Evolutionary conservation across 2,113 vertebrate genomes (phyloP).

Genomic region (Scytalopus superciliaris): DNA sequence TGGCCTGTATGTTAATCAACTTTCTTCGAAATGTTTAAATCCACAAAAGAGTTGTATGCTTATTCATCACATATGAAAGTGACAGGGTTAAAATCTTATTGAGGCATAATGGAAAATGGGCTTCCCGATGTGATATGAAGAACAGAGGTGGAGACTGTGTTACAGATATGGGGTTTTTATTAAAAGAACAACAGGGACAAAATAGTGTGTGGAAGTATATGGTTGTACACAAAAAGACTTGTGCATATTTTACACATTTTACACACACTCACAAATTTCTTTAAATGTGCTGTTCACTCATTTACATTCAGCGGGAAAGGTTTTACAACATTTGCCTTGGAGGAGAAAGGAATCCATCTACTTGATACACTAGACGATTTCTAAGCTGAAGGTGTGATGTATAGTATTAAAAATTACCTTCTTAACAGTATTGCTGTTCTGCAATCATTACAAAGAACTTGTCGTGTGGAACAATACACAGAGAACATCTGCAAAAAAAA

Average conservation of each 20-base stretch:
- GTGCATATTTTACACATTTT: background rate
- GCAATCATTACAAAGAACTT: background rate
- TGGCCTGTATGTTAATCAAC: background rate
- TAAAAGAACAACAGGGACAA: background rate
- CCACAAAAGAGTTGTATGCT: background rate
- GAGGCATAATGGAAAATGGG: background rate
- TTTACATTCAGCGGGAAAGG: background rate
- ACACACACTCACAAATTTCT: background rate
- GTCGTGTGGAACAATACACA: background rate
- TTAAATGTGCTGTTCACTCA: background rate
- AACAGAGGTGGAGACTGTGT: background rate
- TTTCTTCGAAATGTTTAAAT: background rate
- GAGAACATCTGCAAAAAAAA: constrained; percentile 22
- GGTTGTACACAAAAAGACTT: background rate
- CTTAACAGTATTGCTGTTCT: background rate
- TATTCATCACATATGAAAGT: background rate
- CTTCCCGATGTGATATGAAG: background rate
- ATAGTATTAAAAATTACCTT: background rate
- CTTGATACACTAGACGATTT: background rate
- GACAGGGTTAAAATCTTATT: background rate
- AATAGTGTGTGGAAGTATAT: rapidly evolving
- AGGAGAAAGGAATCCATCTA: background rate
- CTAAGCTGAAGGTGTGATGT: background rate
- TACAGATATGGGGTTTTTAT: background rate
- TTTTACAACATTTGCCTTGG: background rate